Evolutionary conservation across 2,888 invertebrate genomes (phyloP).

Genomic region (Saturnia pavonia): DNA sequence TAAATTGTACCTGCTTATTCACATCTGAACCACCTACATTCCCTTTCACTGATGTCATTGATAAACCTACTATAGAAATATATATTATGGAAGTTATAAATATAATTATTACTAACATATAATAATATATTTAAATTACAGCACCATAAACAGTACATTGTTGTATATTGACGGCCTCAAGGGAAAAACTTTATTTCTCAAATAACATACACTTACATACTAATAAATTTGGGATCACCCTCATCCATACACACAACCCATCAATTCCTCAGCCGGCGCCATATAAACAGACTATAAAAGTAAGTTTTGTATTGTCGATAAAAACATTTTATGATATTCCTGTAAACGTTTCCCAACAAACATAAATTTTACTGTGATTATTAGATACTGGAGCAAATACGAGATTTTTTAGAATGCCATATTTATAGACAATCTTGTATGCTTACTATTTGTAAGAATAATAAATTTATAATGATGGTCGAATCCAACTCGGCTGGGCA

Average conservation of each 20-base stretch:
- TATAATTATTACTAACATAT: neutral
- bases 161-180: neutral
- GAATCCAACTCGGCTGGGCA: neutral
- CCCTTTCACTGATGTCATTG: too few relatives aligned
- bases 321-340: conserved; percentile 62
- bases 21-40: too few relatives aligned
- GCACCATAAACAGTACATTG: neutral
- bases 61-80: too few relatives aligned
- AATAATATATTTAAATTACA: neutral
- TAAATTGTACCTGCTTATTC: too few relatives aligned
- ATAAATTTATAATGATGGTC: neutral
- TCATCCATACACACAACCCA: conserved; percentile 55
- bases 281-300: conserved; percentile 74
- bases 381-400: conserved; percentile 14
- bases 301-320: conserved; percentile 69
- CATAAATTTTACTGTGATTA: conserved; percentile 30
- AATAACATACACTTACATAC: conserved; percentile 36
- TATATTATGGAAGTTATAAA: neutral
- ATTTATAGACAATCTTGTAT: neutral
- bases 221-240: conserved; percentile 51
- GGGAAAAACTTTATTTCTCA: conserved; percentile 22
- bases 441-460: neutral
- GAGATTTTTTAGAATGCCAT: conserved; percentile 2
- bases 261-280: conserved; percentile 54
- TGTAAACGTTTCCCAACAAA: conserved; percentile 48